These are phyloP conservation scores for Meloe dianella DNA, from an alignment of 2,888 invertebrate genomes.

Conservation along the genomic window DNA sequence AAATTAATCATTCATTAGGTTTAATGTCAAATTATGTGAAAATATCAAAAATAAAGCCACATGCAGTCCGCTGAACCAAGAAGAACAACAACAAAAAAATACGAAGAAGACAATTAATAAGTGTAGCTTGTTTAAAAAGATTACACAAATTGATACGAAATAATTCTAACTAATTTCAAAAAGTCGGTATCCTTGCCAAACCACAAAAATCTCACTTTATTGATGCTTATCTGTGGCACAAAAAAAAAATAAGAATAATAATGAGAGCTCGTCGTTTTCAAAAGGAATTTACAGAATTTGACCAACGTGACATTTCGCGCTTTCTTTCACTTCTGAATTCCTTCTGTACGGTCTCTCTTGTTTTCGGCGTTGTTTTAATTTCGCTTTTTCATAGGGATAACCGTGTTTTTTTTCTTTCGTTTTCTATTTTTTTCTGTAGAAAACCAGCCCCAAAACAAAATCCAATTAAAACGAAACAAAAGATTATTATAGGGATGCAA, in stretches of 20 bases:
- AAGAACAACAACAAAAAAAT: background rate
- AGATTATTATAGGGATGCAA: constrained; percentile 4
- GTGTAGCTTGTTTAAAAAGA: background rate
- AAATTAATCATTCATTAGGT: background rate
- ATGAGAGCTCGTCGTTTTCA: background rate
- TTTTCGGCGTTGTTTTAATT: background rate
- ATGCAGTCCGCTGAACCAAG: background rate
- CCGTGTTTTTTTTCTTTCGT: background rate
- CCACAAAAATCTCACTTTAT: background rate
- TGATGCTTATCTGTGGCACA: background rate
- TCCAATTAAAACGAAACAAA: constrained; percentile 11
- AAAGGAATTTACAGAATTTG: background rate
- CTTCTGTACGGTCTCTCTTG: background rate
- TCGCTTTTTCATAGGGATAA: background rate
- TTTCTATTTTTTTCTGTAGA: background rate
- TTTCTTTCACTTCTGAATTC: background rate
- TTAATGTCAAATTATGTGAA: background rate
- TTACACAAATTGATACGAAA: background rate
- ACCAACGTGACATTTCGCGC: constrained; percentile 10
- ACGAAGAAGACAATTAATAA: background rate
- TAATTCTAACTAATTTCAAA: background rate
- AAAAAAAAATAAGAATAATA: too few species aligned
- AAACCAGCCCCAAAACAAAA: constrained; percentile 2
- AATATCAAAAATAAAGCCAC: background rate
- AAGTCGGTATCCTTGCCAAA: background rate